Conservation (phyloP, 2,113 vertebrate species). For the Lanius collurio region DNA sequence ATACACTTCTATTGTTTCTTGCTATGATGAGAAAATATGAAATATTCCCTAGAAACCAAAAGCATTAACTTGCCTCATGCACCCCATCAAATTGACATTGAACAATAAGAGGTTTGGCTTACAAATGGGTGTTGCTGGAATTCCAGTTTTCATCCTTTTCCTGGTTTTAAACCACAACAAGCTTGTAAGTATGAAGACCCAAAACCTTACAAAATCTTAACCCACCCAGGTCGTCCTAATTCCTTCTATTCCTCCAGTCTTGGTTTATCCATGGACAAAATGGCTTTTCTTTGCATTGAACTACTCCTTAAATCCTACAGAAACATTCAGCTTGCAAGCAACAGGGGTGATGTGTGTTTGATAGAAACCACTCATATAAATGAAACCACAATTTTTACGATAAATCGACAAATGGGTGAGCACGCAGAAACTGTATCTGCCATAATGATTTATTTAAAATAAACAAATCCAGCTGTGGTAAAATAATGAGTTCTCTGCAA, state of each 20-base stretch:
- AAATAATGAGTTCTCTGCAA: conserved; percentile 47
- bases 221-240: background rate
- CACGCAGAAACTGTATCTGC: background rate
- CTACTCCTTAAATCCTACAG: background rate
- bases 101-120: background rate
- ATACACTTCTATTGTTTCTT: background rate
- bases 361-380: conserved; percentile 30
- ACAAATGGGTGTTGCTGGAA: background rate
- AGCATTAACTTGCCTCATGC: background rate
- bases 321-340: background rate
- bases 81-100: background rate
- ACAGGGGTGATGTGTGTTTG: background rate
- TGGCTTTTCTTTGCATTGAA: background rate
- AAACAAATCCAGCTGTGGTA: conserved; percentile 58
- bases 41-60: background rate
- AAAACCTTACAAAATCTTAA: background rate
- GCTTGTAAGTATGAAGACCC: background rate
- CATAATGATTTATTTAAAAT: conserved; percentile 61
- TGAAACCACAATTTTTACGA: conserved; percentile 5
- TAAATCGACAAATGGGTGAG: conserved; percentile 14
- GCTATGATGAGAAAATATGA: background rate
- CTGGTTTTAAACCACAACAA: background rate
- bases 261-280: background rate
- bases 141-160: background rate
- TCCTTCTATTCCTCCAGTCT: background rate